Conservation (phyloP, 2,888 invertebrate species). For the Eustalomyia histrio region DNA sequence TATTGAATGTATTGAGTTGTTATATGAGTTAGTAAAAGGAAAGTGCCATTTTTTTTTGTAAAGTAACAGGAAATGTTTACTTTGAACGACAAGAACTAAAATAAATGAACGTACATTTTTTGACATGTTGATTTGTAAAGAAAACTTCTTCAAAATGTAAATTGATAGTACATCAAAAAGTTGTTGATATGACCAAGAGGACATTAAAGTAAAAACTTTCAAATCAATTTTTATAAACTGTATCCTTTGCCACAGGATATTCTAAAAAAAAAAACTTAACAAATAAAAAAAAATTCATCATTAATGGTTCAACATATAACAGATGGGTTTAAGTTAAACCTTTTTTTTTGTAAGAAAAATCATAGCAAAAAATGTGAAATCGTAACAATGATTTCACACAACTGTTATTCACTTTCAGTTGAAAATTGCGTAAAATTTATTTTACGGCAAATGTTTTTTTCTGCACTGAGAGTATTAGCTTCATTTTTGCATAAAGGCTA, state of each 20-base stretch:
- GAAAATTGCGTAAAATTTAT: no score
- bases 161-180: slow-evolving; percentile 7
- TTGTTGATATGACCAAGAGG: neutral
- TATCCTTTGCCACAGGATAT: neutral
- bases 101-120: neutral
- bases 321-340: neutral
- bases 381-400: no score
- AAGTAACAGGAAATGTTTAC: neutral
- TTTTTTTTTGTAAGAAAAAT: no score
- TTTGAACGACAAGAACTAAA: neutral
- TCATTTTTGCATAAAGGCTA: no score
- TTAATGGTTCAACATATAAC: neutral
- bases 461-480: no score
- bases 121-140: slow-evolving; percentile 2
- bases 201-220: neutral
- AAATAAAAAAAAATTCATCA: neutral
- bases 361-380: no score
- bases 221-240: neutral
- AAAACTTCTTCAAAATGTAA: slow-evolving; percentile 3
- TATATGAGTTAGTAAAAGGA: neutral
- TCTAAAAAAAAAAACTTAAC: neutral
- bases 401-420: no score
- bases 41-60: neutral
- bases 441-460: no score
- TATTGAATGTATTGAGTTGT: neutral